Base-by-base conservation (phyloP, 2,888 invertebrate species). In the Achlya flavicornis region DNA sequence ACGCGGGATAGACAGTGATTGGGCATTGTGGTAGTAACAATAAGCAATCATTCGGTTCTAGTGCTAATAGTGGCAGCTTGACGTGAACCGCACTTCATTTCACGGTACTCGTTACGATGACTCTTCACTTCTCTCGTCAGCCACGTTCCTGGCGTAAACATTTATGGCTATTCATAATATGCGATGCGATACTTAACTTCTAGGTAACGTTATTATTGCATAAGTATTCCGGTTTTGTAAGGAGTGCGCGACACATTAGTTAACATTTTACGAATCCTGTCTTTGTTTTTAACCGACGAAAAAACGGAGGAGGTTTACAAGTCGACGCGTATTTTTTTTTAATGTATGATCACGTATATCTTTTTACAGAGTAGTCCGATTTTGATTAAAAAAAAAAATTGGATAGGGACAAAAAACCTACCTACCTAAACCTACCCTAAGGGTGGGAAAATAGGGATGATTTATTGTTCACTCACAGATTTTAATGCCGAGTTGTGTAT, bases 11-110 rank as follows among this genome's bases (percentile, higher is more conserved):
- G 81, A 69, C 81, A 77, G 77, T 90, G 92, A 92, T 92, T 92
- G 90, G 83, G 78, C 74, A 90, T 92, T 91, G 90, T 91, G 76
- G 79, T 63, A 64, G 67, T 78, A 79, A 91, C 91, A 91, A 91
- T 89, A 84, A 88, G 87, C 87, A 89, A 91, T 92, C 89, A 88
- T 80, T 79, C 72, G 79, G 77, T 71, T 76, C 78, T 83, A 80
- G 77, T 79, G 80, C 81, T 85, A 86, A 88, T 85, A 79, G 73
- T 75, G 79, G 64, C 63, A 63, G 79, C 75, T 80, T 74, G 74
- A 74, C 78, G 78, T 74, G 79, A 77, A 79, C 79, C 75, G 78
- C 76, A 78, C 84, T 84, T 81, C 77, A 83, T 81, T 86, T 77
- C 76, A 84, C 74, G 76, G 77, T 74, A 67, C 77, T 77, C 75